phyloP scores from a whole-genome alignment of 2,797 vertebrate genomes.

The Carcharodon carcharias region DNA sequence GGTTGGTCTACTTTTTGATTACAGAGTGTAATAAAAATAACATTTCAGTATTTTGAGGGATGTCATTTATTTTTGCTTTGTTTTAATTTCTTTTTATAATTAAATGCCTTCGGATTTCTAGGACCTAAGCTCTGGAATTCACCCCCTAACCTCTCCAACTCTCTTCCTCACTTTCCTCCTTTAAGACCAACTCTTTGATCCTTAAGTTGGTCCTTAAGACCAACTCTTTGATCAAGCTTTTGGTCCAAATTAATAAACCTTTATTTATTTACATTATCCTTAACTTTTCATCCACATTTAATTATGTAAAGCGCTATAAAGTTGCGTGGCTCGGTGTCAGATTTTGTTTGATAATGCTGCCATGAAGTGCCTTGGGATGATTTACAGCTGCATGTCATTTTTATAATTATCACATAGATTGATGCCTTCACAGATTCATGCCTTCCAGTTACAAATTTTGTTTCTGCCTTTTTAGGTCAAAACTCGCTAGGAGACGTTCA shows the following conservation, averaged over 20 bases:
- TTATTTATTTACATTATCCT: background rate
- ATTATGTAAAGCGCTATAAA: too few species aligned
- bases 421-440: background rate
- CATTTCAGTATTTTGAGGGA: background rate
- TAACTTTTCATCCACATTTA: background rate
- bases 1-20: background rate
- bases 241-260: background rate
- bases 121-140: background rate
- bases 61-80: background rate
- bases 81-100: background rate
- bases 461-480: slow-evolving; percentile 67
- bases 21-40: background rate
- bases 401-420: background rate
- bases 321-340: background rate
- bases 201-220: background rate
- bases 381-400: background rate
- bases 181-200: background rate
- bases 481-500: slow-evolving; percentile 82
- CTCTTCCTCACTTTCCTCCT: background rate
- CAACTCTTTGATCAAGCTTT: background rate
- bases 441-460: background rate
- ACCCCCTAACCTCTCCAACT: background rate
- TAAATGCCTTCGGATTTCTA: background rate
- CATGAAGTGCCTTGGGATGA: too few species aligned
- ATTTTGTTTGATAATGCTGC: background rate